Base-by-base conservation (phyloP, 2,888 invertebrate species). In the Drosophila neonasuta region DNA sequence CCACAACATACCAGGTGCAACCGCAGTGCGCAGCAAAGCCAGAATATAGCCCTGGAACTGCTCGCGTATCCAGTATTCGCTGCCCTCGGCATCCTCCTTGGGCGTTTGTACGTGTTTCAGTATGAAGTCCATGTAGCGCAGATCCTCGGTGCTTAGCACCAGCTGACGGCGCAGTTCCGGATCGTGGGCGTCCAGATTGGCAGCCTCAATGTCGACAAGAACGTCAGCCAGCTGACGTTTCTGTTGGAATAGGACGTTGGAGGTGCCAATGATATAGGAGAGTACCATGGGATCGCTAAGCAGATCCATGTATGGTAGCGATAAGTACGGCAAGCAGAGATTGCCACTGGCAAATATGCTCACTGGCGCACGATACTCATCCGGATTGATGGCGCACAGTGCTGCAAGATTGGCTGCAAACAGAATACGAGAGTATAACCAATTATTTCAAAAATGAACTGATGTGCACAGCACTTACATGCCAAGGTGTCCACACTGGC, bases 161-260 rank as follows among this genome's bases (percentile, higher is more conserved):
- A 99, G 91, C 87, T 96, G 95, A 74, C 95, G 94, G 75, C 96
- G 93, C 65, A 98, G 91, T 71, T 96, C 95, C 59, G 95, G 91
- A 90, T 97, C 97, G 42, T 87, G 85, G 30, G 94, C 94, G 88
- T 98, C 98, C 88, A 99, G 95, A 88, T 96, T 94, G 76, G 95
- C 95, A 77, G 95, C 95, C 89, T 96, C 97, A 58, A 97, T 93
- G 92, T 98, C 98, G 2, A 99, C 94, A 58, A 99, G 91, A 15
- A 97, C 97, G 91, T 99, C 99, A 70, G 97, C 96, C 52, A 98
- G 91, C 86, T 98, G 96, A 69, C 96, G 94, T 88, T 98, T 98
- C 90, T 99, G 99, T 89, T 97, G 97, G 90, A 99, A 99, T 39
- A 99, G 92, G n/a, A 98, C 96, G 92, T 99, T 99, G 13, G 99